phyloP scores from a whole-genome alignment of 2,797 vertebrate species.

The Centropyge bicolor region DNA sequence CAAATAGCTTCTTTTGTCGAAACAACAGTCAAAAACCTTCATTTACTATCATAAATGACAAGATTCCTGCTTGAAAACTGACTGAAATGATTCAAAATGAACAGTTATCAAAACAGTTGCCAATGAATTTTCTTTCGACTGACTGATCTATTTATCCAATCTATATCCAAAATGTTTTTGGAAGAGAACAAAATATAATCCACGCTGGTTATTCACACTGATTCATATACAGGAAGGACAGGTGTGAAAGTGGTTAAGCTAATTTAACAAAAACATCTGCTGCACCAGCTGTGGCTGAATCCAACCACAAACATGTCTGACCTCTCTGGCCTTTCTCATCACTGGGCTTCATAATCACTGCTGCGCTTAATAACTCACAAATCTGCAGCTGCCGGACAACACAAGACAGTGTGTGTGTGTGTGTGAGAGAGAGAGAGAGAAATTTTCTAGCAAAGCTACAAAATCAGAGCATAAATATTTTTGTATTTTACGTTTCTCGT shows the following conservation, averaged over 20 bases:
- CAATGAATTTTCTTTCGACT: too few species aligned
- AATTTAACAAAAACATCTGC: conserved; percentile 60
- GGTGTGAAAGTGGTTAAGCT: conserved; percentile 44
- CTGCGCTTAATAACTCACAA: conserved; percentile 34
- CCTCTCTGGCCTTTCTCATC: conserved; percentile 35
- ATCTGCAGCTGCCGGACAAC: conserved; percentile 52
- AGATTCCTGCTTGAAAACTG: too few species aligned
- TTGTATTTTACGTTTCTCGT: background rate
- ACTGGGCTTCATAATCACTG: background rate
- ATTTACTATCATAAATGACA: too few species aligned
- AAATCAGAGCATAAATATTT: too few species aligned
- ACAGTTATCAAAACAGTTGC: too few species aligned
- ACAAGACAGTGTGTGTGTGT: conserved; percentile 6
- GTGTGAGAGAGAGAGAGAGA: background rate
- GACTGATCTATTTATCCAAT: too few species aligned
- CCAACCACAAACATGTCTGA: conserved; percentile 41
- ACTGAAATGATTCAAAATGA: too few species aligned
- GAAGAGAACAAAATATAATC: background rate
- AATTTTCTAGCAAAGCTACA: too few species aligned
- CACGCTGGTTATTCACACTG: background rate
- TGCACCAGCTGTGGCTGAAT: conserved; percentile 42
- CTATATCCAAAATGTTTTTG: background rate
- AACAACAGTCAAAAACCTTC: too few species aligned
- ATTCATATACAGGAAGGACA: conserved; percentile 16
- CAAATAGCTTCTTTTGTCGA: too few species aligned